Conservation (phyloP, 2,113 vertebrate species). For the Lynx canadensis region DNA sequence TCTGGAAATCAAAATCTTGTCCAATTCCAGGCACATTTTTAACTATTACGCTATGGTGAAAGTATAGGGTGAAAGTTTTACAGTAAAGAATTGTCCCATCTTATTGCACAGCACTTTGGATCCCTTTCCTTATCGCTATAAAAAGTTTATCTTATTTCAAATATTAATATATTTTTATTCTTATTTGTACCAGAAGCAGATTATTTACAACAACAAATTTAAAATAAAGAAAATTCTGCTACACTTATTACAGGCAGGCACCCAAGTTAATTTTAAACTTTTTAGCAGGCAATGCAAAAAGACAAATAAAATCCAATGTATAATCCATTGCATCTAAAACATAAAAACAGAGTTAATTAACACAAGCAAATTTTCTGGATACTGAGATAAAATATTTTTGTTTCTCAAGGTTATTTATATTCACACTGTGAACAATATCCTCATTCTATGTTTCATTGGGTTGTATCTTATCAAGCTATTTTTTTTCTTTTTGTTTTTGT, state of each 20-base stretch:
- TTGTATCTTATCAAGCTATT: neutral
- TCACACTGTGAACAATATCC: neutral
- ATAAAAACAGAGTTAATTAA: conserved; percentile 1
- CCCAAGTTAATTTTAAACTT: neutral
- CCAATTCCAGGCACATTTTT: neutral
- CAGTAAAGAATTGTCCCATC: neutral
- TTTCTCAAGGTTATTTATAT: neutral
- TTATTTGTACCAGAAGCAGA: neutral
- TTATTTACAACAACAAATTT: neutral
- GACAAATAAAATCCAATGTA: neutral
- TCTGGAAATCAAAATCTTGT: neutral
- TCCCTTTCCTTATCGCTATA: neutral
- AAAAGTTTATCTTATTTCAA: neutral
- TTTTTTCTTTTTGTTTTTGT: neutral
- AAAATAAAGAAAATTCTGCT: neutral
- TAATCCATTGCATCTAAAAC: neutral
- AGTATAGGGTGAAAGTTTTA: neutral
- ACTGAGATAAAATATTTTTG: neutral
- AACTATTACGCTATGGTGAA: neutral
- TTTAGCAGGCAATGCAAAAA: neutral
- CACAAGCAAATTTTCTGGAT: neutral
- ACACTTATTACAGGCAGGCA: neutral
- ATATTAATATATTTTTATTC: neutral
- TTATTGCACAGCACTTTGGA: neutral
- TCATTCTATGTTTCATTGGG: neutral